These are phyloP conservation scores for Hormaphis cornu DNA, from an alignment of 1,140 invertebrate species.

Conservation along the genomic window DNA sequence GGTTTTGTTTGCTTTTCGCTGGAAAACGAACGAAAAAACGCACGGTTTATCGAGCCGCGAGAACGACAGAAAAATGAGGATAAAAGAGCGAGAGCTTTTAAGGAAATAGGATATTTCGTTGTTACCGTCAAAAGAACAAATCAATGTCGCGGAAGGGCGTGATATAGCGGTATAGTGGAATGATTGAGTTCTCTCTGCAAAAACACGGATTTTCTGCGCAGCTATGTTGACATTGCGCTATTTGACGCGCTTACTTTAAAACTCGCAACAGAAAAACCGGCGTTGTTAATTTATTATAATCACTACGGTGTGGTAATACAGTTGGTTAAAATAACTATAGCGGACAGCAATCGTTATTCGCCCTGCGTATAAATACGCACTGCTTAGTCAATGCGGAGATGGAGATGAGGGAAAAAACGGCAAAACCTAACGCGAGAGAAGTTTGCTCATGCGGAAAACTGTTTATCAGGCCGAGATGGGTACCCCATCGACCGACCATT, in stretches of 20 bases:
- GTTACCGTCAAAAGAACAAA: slow-evolving; percentile 10
- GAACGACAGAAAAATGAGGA: background rate
- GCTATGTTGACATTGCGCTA: background rate
- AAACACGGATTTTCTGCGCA: slow-evolving; percentile 4
- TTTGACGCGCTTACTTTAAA: background rate
- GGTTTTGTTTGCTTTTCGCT: background rate
- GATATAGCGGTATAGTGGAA: slow-evolving; percentile 10
- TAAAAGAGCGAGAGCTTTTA: background rate
- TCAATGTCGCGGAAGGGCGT: background rate
- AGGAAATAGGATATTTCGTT: slow-evolving; percentile 22
- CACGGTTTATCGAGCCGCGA: background rate
- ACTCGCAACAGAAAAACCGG: too few relatives aligned
- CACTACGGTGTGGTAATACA: too few relatives aligned
- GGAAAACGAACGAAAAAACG: background rate
- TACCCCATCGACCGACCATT: too few relatives aligned
- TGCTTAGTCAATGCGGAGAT: too few relatives aligned
- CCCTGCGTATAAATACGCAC: too few relatives aligned
- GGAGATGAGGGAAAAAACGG: too few relatives aligned
- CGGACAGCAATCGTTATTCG: too few relatives aligned
- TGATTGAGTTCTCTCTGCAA: background rate
- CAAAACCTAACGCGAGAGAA: too few relatives aligned
- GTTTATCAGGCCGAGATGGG: too few relatives aligned
- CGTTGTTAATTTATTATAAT: too few relatives aligned
- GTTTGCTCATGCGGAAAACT: too few relatives aligned
- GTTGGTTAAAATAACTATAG: too few relatives aligned